Conservation (phyloP, 2,113 vertebrate species). For the Macquaria ambigua region DNA sequence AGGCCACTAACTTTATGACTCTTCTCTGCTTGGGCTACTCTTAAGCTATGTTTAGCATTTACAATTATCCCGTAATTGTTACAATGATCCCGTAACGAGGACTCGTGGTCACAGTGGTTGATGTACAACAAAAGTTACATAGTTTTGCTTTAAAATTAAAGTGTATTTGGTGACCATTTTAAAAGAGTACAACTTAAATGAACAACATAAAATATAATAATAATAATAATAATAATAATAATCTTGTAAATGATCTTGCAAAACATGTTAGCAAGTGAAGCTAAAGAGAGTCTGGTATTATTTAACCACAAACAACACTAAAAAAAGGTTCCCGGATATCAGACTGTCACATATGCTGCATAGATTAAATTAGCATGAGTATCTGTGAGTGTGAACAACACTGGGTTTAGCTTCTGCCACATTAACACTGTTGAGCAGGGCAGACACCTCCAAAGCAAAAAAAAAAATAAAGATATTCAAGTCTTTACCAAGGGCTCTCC, state of each 20-base stretch:
- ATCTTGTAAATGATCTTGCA: too few species aligned
- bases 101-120: too few species aligned
- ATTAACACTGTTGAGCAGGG: constrained; percentile 20
- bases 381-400: constrained; percentile 16
- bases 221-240: too few species aligned
- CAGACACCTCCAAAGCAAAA: not conserved
- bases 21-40: not conserved
- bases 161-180: not conserved
- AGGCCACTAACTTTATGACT: not conserved
- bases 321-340: not conserved
- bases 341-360: not conserved
- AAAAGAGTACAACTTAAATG: not conserved
- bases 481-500: not conserved
- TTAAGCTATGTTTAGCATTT: not conserved
- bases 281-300: not conserved
- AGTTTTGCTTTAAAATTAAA: not conserved
- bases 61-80: not conserved
- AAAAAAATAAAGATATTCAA: not conserved
- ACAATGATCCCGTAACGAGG: too few species aligned
- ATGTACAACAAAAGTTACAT: not conserved
- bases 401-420: constrained; percentile 19
- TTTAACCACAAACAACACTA: not conserved
- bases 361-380: constrained; percentile 9
- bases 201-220: too few species aligned
- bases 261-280: not conserved